Evolutionary conservation across 2,113 vertebrate species (phyloP), one percentile per base, ranked within the genome.

Genomic region (Hoplias malabaricus): DNA sequence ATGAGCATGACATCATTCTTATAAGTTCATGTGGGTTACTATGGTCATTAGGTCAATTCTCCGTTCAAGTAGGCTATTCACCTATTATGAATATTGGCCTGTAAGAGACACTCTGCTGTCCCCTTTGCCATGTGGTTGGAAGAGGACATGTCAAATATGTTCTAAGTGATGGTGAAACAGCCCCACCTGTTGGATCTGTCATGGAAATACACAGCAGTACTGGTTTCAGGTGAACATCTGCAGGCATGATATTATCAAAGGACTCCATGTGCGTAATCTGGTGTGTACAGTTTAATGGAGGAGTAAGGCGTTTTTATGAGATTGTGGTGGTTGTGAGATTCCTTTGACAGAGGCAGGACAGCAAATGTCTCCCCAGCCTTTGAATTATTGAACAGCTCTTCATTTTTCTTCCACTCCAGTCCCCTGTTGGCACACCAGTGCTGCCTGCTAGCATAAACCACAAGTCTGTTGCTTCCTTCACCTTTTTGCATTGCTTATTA

Each of bases 311-410:
- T 59, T n/a, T n/a, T 23, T 40, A 46, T 72, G n/a, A 81, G 48
- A 36, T 40, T 69, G 50, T 61, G 54, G 34, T 50, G 43, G 69
- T 57, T 67, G 77, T 42, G 59, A 70, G 27, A 57, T 66, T 71
- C 77, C 59, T 75, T 75, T 75, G 36, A 34, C 78, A 38, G 54
- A 67, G 34, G 36, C 53, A 80, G 43, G 73, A 80, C 56, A 62
- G 61, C 62, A 79, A 69, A 79, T 69, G 69, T 82, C 65, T 82
- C 73, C 79, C 40, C 73, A 76, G 29, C 36, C 27, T 34, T 40
- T 85, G 76, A 85, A 85, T 81, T 63, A 83, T 85, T 81, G 65
- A 85, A 46, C 38, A 65, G 36, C 73, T 77, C 73, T 69, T 71
- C 42, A 56, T 80, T 83, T 73, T 57, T 66, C 79, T 69, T 75